Base-by-base conservation (phyloP, 1,140 invertebrate genomes). In the Batillaria attramentaria region DNA sequence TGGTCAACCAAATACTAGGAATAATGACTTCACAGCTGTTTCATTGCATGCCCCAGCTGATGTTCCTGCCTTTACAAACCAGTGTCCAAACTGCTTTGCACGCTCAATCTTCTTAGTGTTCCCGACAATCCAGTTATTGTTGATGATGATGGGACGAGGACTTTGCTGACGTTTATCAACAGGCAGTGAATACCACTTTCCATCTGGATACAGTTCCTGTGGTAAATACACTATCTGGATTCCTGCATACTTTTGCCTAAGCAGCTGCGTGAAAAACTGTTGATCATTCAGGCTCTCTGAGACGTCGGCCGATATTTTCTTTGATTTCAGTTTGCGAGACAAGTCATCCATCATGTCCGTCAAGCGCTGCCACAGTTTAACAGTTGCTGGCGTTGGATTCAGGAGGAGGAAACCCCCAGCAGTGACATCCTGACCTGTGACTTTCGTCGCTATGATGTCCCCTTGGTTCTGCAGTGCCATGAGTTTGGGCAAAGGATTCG, bases 401-500 rank as follows among this genome's bases (percentile, higher is more conserved):
- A 87, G 72, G 60, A 83, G 85, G 2, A 87, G 68, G 75, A 87
- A 87, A 13, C 86, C 86, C 20, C 83, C 84, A 46, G 84, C 86
- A 57, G 79, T 74, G 6, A 81, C 43, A 28, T 72, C 72, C 18
- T 74, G 79, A 3, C 78, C 42, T 20, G 81, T 81, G 6, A 87
- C 82, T 24, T 78, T 76, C n/a, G 82, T 86, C 0, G 82, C 84
- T 28, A 87, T 41, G 65, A 87, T 77, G 78, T 87, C 86, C 57
- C 70, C 81, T 13, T 65, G 65, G 20, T 24, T 31, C 16, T 43
- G 50, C 33, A 72, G 18, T 35, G 65, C 76, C 31, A 72, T 50
- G 18, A 85, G 72, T 18, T 60, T 54, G 60, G 81, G 77, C 16
- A 86, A 54, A 24, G 85, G 85, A 65, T 87, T 84, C 62, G 68